Conservation (phyloP, 1,140 invertebrate species). For the Andrena cerasifolii region DNA sequence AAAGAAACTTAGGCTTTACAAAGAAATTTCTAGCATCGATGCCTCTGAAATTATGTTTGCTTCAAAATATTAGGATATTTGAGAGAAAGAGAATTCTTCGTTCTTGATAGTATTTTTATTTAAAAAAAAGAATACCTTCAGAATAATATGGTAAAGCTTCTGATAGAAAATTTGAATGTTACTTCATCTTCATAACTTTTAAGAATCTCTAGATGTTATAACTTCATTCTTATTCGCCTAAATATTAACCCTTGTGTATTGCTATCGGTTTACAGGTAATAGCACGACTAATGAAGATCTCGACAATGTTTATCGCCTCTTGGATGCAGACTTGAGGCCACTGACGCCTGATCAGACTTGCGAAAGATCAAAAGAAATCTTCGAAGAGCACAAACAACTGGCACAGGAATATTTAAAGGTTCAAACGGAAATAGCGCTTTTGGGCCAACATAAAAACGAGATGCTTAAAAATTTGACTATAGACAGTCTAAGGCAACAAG, state of each 20-base stretch:
- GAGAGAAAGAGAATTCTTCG: too few species aligned
- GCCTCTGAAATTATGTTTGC: too few species aligned
- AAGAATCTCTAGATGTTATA: neutral
- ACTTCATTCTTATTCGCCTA: neutral
- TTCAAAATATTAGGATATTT: too few species aligned
- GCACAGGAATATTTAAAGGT: slow-evolving; percentile 89
- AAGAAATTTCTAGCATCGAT: too few species aligned
- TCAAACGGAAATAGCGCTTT: slow-evolving; percentile 89
- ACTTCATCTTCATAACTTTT: neutral
- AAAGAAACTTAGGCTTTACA: too few species aligned
- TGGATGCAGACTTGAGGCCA: slow-evolving; percentile 91
- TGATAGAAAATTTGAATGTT: too few species aligned
- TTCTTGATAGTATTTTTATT: too few species aligned
- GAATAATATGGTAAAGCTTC: too few species aligned
- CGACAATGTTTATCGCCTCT: slow-evolving; percentile 88
- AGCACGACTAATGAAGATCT: slow-evolving; percentile 82
- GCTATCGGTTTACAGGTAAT: slow-evolving; percentile 60
- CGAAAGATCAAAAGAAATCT: slow-evolving; percentile 90
- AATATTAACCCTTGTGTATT: neutral
- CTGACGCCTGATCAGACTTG: slow-evolving; percentile 90
- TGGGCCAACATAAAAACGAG: slow-evolving; percentile 87
- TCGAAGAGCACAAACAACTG: slow-evolving; percentile 92
- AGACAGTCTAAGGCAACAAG: slow-evolving; percentile 85
- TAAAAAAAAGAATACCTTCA: too few species aligned
- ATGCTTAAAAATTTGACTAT: slow-evolving; percentile 86